These are phyloP conservation scores for Platalea minor DNA, from an alignment of 2,797 vertebrate species.

Conservation along the genomic window DNA sequence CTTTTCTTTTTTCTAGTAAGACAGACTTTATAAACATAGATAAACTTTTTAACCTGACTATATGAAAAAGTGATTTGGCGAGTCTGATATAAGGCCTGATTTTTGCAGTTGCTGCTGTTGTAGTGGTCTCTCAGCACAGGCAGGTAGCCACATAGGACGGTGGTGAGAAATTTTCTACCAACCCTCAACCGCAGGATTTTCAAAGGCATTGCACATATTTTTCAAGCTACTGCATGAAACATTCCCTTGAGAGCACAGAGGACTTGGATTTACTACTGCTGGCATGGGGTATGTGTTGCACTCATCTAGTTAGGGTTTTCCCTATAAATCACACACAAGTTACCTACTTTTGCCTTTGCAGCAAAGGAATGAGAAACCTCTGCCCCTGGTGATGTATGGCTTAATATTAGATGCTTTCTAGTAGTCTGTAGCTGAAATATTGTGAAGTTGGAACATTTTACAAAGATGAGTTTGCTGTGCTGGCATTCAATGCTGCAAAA, in stretches of 20 bases:
- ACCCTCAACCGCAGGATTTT: neutral
- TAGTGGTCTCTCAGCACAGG: neutral
- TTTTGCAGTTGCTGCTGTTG: neutral
- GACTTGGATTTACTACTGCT: conserved; percentile 16
- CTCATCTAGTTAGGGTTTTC: neutral
- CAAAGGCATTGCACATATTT: neutral
- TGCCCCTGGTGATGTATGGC: neutral
- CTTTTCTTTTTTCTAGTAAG: neutral
- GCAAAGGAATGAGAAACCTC: neutral
- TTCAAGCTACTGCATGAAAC: neutral
- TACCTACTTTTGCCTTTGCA: neutral
- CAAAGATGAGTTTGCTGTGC: neutral
- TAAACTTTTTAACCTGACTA: neutral
- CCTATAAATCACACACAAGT: neutral
- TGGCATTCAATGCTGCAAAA: neutral
- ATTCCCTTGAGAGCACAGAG: neutral
- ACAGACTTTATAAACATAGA: neutral
- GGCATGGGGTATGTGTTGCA: neutral
- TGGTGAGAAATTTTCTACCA: neutral
- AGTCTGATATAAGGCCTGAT: neutral
- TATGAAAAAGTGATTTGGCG: neutral
- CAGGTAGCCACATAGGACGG: neutral
- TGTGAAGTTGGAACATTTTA: neutral
- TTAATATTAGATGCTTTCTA: neutral
- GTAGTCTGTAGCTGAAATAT: neutral